These are phyloP conservation scores for Epizoanthus illoricatus DNA, from an alignment of 92 coral and sea anemone species.

Conservation along the genomic window DNA sequence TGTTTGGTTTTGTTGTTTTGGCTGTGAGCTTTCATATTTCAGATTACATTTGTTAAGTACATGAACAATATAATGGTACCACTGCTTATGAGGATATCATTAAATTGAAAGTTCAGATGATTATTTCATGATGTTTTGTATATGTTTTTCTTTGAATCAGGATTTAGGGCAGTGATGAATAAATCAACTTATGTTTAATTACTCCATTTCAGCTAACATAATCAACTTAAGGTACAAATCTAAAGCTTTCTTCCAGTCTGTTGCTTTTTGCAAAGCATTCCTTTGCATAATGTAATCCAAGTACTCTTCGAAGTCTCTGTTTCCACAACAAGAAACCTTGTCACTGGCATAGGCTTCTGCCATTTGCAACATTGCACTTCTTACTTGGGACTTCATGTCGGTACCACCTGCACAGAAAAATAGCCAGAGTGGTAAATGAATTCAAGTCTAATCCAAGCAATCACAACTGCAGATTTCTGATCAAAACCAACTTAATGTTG, in stretches of 20 bases:
- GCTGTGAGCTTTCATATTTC: not conserved
- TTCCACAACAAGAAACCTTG: constrained; percentile 34
- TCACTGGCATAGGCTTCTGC: constrained; percentile 3
- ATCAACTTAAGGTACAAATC: constrained; percentile 3
- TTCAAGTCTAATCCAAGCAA: not conserved
- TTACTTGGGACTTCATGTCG: constrained; percentile 21
- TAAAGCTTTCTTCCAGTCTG: constrained; percentile 22
- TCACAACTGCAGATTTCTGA: too few relatives aligned
- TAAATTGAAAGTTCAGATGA: not conserved
- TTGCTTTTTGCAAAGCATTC: constrained; percentile 6
- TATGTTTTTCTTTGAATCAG: too few relatives aligned
- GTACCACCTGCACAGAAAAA: constrained; percentile 5
- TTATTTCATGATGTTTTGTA: too few relatives aligned
- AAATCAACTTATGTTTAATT: too few relatives aligned
- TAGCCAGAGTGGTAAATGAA: not conserved
- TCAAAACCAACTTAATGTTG: too few relatives aligned
- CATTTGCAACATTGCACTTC: constrained; percentile 22
- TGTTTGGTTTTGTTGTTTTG: not conserved
- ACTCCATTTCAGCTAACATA: constrained; percentile 17
- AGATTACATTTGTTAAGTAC: not conserved
- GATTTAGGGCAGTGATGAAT: too few relatives aligned
- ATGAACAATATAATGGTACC: not conserved
- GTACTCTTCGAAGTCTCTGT: constrained; percentile 33
- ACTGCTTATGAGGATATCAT: not conserved
- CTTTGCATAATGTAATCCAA: constrained; percentile 27